A percentile compares a stretch with the other conserved stretches of the same genome.
Conservation (phyloP, 2,888 invertebrate genomes). For the Polyommatus icarus region DNA sequence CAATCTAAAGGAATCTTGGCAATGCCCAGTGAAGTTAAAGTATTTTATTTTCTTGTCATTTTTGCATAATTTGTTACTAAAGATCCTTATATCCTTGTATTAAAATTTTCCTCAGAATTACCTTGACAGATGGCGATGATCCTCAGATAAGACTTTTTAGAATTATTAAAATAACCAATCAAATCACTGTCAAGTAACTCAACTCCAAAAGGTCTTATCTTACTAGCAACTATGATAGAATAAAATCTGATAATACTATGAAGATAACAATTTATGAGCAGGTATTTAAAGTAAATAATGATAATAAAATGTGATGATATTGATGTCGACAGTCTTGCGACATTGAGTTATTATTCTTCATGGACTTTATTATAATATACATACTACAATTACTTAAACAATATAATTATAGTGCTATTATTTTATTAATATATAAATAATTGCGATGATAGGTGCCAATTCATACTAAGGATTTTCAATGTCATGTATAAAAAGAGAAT, state of each 20-base stretch:
- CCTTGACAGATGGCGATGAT: not conserved
- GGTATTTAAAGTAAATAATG: not conserved
- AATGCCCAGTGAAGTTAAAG: not conserved
- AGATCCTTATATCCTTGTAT: not conserved
- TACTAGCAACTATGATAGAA: no score
- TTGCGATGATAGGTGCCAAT: not conserved
- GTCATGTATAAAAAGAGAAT: not conserved
- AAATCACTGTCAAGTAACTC: no score
- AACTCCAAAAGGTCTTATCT: no score
- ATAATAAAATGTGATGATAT: constrained; percentile 14
- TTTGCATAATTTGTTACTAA: not conserved
- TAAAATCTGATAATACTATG: no score
- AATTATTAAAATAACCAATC: no score
- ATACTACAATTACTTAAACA: not conserved
- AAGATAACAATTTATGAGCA: not conserved
- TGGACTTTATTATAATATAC: not conserved
- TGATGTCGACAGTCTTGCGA: not conserved
- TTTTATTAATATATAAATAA: not conserved
- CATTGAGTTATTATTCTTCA: not conserved
- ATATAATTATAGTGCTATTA: not conserved
- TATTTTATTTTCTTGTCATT: constrained; percentile 11
- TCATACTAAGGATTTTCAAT: not conserved
- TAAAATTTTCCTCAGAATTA: not conserved
- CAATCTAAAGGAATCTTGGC: not conserved
- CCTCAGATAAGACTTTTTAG: not conserved